These are phyloP conservation scores for Cheilosia grossa DNA, from an alignment of 2,888 invertebrate genomes.

Conservation along the genomic window DNA sequence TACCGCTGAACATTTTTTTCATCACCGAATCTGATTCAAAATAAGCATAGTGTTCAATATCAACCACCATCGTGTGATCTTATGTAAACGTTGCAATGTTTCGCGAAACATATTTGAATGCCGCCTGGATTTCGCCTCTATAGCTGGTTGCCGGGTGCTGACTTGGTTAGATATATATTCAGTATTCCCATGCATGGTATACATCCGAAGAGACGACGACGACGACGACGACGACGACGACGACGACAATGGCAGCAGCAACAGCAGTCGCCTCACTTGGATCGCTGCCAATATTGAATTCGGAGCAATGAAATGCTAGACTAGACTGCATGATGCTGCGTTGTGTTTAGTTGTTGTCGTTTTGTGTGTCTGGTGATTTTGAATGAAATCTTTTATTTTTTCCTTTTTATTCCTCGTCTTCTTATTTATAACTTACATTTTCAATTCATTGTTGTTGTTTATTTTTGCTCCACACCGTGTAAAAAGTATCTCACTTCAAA, in stretches of 20 bases:
- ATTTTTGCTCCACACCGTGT: constrained; percentile 20
- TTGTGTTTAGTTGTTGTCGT: constrained; percentile 31
- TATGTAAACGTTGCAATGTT: constrained; percentile 14
- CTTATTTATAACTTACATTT: constrained; percentile 34
- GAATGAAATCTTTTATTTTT: constrained; percentile 59
- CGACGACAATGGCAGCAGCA: constrained; percentile 22
- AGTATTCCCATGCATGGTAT: constrained; percentile 34
- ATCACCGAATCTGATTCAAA: not conserved
- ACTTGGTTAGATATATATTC: constrained; percentile 50
- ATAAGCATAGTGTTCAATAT: too few relatives aligned
- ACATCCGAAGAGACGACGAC: constrained; percentile 13
- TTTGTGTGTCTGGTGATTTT: constrained; percentile 70
- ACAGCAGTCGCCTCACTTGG: constrained; percentile 68
- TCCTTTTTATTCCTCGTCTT: constrained; percentile 27
- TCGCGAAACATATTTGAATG: constrained; percentile 1
- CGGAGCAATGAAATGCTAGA: constrained; percentile 72
- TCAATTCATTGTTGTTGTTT: constrained; percentile 13
- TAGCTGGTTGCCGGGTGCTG: constrained; percentile 22
- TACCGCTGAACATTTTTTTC: not conserved
- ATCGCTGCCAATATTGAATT: constrained; percentile 65
- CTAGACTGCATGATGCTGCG: constrained; percentile 73
- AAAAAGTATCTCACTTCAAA: constrained; percentile 53
- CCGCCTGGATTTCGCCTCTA: not conserved
- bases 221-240: not conserved
- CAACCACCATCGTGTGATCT: too few relatives aligned